Percentiles rank a stretch among this genome's conserved stretches.
phyloP scores from a whole-genome alignment of 2,888 invertebrate genomes.

The Oxyscelio sp. region DNA sequence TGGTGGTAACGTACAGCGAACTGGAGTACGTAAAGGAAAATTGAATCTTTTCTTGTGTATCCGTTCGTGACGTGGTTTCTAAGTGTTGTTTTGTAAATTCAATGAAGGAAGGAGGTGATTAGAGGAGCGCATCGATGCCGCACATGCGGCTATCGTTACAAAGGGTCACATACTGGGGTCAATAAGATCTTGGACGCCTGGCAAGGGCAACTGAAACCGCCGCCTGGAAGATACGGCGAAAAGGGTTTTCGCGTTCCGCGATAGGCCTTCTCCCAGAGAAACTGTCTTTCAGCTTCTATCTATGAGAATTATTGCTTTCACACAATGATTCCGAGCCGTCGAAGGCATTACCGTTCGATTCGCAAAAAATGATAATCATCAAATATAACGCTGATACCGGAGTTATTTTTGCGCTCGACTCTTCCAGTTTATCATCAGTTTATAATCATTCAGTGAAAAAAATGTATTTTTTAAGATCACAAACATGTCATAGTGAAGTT shows the following conservation, averaged over 20 bases:
- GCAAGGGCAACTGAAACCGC: constrained; percentile 75
- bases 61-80: constrained; percentile 47
- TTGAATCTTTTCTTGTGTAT: constrained; percentile 57
- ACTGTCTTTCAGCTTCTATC: constrained; percentile 73
- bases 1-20: background rate
- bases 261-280: constrained; percentile 81
- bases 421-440: constrained; percentile 4
- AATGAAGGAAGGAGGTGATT: constrained; percentile 67
- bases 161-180: constrained; percentile 69
- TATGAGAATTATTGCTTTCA: constrained; percentile 72
- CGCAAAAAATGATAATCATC: constrained; percentile 65
- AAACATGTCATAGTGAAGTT: too few species aligned
- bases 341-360: constrained; percentile 39
- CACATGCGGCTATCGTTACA: constrained; percentile 61
- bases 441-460: constrained; percentile 8
- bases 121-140: constrained; percentile 64
- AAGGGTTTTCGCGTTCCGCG: constrained; percentile 88
- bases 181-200: constrained; percentile 70
- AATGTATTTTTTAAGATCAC: too few species aligned
- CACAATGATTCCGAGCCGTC: constrained; percentile 48
- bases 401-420: background rate
- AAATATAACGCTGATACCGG: constrained; percentile 57
- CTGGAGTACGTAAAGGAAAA: constrained; percentile 44
- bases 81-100: constrained; percentile 57
- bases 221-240: constrained; percentile 84